Conservation (phyloP, 1,140 invertebrate genomes). For the Ceratosolen solmsi region DNA sequence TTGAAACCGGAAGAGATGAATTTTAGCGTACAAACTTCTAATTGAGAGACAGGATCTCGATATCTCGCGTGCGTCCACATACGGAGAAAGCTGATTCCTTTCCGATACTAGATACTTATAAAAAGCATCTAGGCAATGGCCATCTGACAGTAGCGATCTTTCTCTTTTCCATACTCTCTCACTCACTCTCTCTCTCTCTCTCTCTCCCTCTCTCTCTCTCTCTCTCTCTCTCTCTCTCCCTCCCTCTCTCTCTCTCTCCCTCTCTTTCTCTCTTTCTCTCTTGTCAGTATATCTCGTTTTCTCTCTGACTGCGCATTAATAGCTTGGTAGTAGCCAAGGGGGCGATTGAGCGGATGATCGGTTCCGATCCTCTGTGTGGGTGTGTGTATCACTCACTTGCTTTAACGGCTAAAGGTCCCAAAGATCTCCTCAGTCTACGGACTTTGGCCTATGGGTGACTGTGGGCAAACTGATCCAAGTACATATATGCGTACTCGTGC, state of each 20-base stretch:
- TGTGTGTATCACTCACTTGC: neutral
- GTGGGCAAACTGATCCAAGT: neutral
- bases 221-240: neutral
- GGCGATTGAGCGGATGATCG: conserved; percentile 45
- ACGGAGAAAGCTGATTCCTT: neutral
- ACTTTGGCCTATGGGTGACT: conserved; percentile 7
- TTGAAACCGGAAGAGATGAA: neutral
- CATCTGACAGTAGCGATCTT: conserved; percentile 47
- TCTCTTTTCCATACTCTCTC: neutral
- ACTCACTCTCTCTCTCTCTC: conserved; percentile 6
- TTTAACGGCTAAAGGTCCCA: conserved; percentile 30
- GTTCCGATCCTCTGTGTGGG: neutral
- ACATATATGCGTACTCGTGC: neutral
- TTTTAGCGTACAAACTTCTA: neutral
- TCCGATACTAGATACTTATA: conserved; percentile 10
- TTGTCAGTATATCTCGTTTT: too few species aligned
- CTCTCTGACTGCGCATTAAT: conserved; percentile 29
- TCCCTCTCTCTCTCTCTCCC: neutral
- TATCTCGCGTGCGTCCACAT: neutral
- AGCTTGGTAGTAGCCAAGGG: neutral
- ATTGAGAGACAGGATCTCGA: conserved; percentile 28
- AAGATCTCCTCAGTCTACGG: neutral
- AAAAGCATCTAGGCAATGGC: conserved; percentile 23
- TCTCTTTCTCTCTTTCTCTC: neutral
- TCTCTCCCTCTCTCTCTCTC: neutral